These are phyloP conservation scores for Papilio elwesi DNA, from an alignment of 2,888 invertebrate species.

Conservation along the genomic window DNA sequence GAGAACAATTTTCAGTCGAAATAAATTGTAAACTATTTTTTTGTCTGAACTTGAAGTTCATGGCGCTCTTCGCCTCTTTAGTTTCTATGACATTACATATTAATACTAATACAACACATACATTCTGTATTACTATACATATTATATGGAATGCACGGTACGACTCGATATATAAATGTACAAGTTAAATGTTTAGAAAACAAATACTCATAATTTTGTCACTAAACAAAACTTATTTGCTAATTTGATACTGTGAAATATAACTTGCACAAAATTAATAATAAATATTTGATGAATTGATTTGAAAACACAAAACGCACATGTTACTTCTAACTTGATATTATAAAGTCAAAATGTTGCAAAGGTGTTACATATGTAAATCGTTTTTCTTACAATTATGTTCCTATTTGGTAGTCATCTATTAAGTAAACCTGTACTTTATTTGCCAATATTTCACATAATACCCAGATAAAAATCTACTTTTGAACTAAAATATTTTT, in stretches of 20 bases:
- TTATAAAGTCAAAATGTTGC: too few species aligned
- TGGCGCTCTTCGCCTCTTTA: not conserved
- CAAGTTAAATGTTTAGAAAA: not conserved
- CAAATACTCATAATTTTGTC: not conserved
- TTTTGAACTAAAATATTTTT: not conserved
- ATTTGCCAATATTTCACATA: not conserved
- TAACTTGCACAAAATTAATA: slow-evolving; percentile 2
- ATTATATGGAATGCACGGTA: slow-evolving; percentile 18
- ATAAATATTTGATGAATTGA: not conserved
- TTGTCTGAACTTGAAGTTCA: not conserved
- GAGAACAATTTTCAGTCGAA: slow-evolving; percentile 8
- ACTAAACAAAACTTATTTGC: slow-evolving; percentile 1
- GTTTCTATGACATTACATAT: slow-evolving; percentile 2
- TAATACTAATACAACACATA: slow-evolving; percentile 1
- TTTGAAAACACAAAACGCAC: too few species aligned
- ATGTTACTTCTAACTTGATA: too few species aligned
- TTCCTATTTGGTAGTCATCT: not conserved
- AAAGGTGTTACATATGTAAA: not conserved
- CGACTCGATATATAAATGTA: not conserved
- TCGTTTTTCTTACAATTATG: not conserved
- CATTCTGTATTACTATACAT: slow-evolving; percentile 3
- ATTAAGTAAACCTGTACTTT: not conserved
- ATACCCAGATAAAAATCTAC: not conserved
- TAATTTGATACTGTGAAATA: not conserved
- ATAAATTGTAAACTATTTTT: not conserved